These are phyloP conservation scores for Mamestra brassicae DNA, from an alignment of 2,888 invertebrate genomes.

Conservation along the genomic window DNA sequence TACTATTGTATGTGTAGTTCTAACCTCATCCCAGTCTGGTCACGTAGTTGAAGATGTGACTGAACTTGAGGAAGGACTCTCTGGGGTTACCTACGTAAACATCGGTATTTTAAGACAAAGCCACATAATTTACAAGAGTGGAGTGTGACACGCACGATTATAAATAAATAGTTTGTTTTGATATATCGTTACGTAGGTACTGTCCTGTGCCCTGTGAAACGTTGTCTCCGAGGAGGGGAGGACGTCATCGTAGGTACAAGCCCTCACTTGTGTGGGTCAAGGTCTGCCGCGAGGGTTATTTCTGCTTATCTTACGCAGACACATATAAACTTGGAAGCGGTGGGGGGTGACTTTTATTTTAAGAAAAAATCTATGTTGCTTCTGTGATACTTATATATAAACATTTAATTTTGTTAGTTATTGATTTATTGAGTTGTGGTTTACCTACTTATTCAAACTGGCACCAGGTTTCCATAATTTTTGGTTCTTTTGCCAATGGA, in stretches of 20 bases:
- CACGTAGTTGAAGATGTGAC: slow-evolving; percentile 7
- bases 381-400: too few relatives aligned
- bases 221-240: neutral
- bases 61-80: neutral
- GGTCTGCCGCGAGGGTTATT: slow-evolving; percentile 1
- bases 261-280: slow-evolving; percentile 18
- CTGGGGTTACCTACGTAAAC: neutral
- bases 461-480: neutral
- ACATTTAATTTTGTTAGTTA: too few relatives aligned
- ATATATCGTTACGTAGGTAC: too few relatives aligned
- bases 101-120: neutral
- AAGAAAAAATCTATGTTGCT: neutral
- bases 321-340: slow-evolving; percentile 2
- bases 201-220: neutral
- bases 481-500: neutral
- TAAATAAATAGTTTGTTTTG: slow-evolving; percentile 4
- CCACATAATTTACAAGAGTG: neutral
- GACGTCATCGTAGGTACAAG: neutral
- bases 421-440: too few relatives aligned
- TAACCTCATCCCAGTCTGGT: neutral
- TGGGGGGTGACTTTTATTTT: neutral
- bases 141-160: neutral
- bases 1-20: neutral
- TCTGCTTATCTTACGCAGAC: slow-evolving; percentile 12
- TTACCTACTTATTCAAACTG: neutral